Conservation (phyloP, 2,797 vertebrate species). For the Tachyglossus aculeatus region DNA sequence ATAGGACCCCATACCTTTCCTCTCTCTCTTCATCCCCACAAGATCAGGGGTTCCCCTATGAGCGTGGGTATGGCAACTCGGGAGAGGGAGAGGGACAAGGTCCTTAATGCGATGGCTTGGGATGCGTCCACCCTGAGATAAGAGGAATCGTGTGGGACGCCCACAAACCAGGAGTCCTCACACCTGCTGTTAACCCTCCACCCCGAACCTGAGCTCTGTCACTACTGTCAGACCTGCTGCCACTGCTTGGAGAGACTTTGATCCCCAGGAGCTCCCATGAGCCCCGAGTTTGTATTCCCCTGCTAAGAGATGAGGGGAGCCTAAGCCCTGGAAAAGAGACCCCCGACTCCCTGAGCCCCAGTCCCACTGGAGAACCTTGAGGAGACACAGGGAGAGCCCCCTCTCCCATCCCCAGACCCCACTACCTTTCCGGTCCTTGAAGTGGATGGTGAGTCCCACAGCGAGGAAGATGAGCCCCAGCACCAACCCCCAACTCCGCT, state of each 20-base stretch:
- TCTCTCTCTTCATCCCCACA: neutral
- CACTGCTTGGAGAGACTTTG: too few relatives aligned
- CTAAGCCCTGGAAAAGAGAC: neutral
- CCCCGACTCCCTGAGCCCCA: too few relatives aligned
- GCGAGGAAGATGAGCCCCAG: slow-evolving; percentile 5
- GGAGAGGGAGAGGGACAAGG: neutral
- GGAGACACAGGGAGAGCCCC: too few relatives aligned
- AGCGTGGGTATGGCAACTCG: too few relatives aligned
- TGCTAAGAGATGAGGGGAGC: neutral
- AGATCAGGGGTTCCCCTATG: neutral
- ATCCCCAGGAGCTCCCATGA: neutral
- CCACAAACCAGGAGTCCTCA: too few relatives aligned
- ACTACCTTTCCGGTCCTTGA: slow-evolving; percentile 43
- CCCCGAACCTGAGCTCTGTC: too few relatives aligned
- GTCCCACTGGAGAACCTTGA: too few relatives aligned
- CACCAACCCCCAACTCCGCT: neutral
- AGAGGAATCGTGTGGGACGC: neutral
- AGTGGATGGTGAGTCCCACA: neutral
- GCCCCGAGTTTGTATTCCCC: neutral
- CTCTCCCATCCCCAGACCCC: neutral
- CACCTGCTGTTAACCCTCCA: too few relatives aligned
- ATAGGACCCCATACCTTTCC: neutral
- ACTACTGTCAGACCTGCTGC: too few relatives aligned
- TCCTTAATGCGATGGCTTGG: neutral
- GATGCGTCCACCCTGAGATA: neutral